Percentiles rank a stretch among this genome's conserved stretches.
These are phyloP conservation scores for Pterocles gutturalis DNA, from an alignment of 2,113 vertebrate species.

Conservation along the genomic window DNA sequence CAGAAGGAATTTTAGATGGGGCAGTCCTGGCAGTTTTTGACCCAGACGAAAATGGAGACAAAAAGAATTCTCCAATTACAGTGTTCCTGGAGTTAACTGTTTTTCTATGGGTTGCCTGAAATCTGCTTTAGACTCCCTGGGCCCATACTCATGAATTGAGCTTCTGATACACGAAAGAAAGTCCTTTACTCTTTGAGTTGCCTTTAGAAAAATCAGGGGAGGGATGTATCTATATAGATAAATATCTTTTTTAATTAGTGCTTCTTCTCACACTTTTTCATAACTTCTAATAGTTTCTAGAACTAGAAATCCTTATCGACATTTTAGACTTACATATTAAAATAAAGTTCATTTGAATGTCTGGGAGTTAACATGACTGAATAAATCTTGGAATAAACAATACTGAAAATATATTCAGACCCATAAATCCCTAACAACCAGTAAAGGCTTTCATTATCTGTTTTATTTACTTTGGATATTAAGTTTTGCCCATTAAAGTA, in stretches of 20 bases:
- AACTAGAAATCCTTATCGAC: not conserved
- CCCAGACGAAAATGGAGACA: not conserved
- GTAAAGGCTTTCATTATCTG: not conserved
- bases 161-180: not conserved
- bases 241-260: not conserved
- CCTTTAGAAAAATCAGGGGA: not conserved
- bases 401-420: not conserved
- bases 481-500: not conserved
- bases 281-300: not conserved
- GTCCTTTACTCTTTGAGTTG: not conserved
- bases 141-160: not conserved
- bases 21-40: not conserved
- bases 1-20: not conserved
- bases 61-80: rapidly evolving
- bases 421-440: not conserved
- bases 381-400: not conserved
- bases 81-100: not conserved
- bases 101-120: not conserved
- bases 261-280: not conserved
- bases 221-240: not conserved
- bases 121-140: not conserved
- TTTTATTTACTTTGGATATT: not conserved
- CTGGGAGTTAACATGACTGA: not conserved
- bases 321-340: not conserved
- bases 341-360: not conserved